These are phyloP conservation scores for Pyrgilauda ruficollis DNA, from an alignment of 2,113 vertebrate species.

Conservation along the genomic window DNA sequence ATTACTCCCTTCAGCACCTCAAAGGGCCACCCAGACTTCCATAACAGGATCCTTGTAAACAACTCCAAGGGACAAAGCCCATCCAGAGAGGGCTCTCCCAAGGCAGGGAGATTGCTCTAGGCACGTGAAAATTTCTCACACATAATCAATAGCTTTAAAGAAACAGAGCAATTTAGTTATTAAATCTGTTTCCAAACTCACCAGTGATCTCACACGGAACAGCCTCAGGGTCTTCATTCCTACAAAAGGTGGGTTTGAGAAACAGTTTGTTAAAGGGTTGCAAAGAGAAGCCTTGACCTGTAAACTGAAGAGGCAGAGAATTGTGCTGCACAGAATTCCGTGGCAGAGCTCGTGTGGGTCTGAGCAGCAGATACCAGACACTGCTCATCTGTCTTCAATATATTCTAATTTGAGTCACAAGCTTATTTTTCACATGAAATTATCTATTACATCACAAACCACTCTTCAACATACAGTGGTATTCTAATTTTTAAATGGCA, in stretches of 20 bases:
- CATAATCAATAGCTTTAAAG: not conserved
- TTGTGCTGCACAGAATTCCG: not conserved
- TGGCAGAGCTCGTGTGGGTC: not conserved
- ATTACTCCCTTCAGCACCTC: not conserved
- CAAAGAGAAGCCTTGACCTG: not conserved
- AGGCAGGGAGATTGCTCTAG: not conserved
- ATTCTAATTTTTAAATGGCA: not conserved
- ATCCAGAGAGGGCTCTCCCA: not conserved
- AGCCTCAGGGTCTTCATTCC: conserved; percentile 56
- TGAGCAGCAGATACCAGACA: not conserved
- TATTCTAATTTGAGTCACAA: not conserved
- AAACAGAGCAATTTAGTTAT: not conserved
- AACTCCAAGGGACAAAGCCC: not conserved
- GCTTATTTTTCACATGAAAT: not conserved
- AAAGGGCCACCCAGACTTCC: not conserved
- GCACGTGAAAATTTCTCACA: not conserved
- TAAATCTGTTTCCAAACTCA: conserved; percentile 54
- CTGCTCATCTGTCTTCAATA: not conserved
- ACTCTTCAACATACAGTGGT: not conserved
- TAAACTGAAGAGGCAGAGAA: not conserved
- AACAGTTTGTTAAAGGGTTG: not conserved
- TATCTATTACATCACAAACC: not conserved
- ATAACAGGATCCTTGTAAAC: not conserved
- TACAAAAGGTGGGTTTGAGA: not conserved
- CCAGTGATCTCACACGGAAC: conserved; percentile 66